Conservation (phyloP, 1,140 invertebrate genomes). For the Agrilus planipennis region DNA sequence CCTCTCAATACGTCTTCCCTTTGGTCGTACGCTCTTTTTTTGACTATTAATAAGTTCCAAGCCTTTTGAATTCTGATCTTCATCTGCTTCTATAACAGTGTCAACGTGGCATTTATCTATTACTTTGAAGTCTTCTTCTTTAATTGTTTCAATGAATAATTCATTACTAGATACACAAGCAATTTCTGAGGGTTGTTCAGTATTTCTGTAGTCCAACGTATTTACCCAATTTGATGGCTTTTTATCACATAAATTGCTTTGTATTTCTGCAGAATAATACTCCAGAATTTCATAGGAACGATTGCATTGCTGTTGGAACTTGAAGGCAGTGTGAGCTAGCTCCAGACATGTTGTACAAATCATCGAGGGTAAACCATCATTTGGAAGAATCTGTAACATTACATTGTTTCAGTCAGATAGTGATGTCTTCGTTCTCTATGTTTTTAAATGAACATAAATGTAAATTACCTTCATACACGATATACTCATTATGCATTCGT, state of each 20-base stretch:
- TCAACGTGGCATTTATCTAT: no score
- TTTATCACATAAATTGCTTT: conserved; percentile 2
- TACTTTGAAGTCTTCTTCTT: no score
- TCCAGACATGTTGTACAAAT: conserved; percentile 21
- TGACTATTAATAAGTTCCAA: no score
- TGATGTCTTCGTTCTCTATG: conserved; percentile 1
- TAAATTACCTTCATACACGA: conserved; percentile 22
- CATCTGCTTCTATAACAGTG: no score
- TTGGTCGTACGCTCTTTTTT: no score
- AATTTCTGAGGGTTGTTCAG: no score
- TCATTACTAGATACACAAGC: no score
- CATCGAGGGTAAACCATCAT: conserved; percentile 18
- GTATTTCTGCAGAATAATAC: conserved; percentile 11
- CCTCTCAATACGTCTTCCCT: no score
- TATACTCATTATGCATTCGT: conserved; percentile 17
- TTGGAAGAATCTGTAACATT: conserved; percentile 14
- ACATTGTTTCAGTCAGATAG: background rate
- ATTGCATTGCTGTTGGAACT: conserved; percentile 23
- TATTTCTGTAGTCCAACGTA: no score
- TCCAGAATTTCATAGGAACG: conserved; percentile 17
- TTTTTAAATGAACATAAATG: conserved; percentile 2
- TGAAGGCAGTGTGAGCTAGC: conserved; percentile 15
- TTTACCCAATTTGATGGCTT: no score
- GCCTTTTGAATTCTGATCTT: no score
- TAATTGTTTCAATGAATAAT: no score